A percentile compares a stretch with the other conserved stretches of the same genome.
phyloP scores from a whole-genome alignment of 2,888 invertebrate species.

The Drosophila mulleri region DNA sequence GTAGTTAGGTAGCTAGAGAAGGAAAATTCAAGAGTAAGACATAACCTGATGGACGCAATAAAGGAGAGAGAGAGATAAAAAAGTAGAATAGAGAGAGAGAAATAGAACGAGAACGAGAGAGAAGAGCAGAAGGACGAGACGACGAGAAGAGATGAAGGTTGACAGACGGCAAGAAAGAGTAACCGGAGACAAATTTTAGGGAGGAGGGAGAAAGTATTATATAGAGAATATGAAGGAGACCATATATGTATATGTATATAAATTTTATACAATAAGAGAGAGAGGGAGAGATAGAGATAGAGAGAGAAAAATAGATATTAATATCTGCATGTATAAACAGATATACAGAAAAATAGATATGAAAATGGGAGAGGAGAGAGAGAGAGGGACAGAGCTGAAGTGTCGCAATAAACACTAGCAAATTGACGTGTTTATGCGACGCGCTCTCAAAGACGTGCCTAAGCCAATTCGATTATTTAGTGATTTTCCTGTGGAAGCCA shows the following conservation, averaged over 20 bases:
- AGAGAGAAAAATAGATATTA: neutral
- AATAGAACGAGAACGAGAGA: too few species aligned
- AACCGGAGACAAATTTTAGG: too few species aligned
- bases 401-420: conserved; percentile 55
- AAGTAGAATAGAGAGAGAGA: neutral
- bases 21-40: too few species aligned
- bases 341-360: neutral
- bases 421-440: conserved; percentile 76
- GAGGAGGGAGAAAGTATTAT: too few species aligned
- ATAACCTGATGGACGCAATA: too few species aligned
- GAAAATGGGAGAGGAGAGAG: neutral
- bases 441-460: conserved; percentile 46
- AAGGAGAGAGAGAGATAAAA: neutral
- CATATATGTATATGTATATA: too few species aligned
- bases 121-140: too few species aligned
- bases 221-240: too few species aligned
- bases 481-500: conserved; percentile 60
- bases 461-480: conserved; percentile 75
- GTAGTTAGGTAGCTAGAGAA: neutral
- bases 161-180: too few species aligned
- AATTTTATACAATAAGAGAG: neutral
- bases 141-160: too few species aligned
- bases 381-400: neutral
- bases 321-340: neutral
- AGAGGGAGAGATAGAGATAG: neutral